These are phyloP conservation scores for Temnothorax unifasciatus DNA, from an alignment of 2,888 invertebrate species.

Conservation along the genomic window DNA sequence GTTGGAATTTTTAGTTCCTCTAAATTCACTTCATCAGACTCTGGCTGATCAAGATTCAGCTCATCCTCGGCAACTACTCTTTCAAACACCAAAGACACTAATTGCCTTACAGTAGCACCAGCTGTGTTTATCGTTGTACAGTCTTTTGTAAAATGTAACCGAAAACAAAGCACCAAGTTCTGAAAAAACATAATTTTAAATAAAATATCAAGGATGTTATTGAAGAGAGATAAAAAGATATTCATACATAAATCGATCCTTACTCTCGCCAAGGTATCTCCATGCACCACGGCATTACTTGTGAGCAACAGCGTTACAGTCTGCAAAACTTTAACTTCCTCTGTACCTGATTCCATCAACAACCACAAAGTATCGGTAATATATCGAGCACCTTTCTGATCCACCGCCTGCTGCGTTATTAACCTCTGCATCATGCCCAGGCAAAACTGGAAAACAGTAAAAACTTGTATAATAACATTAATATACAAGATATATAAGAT, in stretches of 20 bases:
- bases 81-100: conserved; percentile 97
- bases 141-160: conserved; percentile 98
- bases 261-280: conserved; percentile 97
- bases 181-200: conserved; percentile 82
- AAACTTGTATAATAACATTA: background rate
- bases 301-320: conserved; percentile 97
- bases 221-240: background rate
- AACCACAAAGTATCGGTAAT: conserved; percentile 97
- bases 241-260: conserved; percentile 27
- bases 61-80: conserved; percentile 93
- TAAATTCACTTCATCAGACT: conserved; percentile 88
- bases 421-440: conserved; percentile 97
- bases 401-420: conserved; percentile 95
- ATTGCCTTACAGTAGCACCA: conserved; percentile 98
- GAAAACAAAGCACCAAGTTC: conserved; percentile 98
- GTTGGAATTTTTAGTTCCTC: conserved; percentile 93
- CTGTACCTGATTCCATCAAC: conserved; percentile 96
- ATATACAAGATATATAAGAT: too few relatives aligned
- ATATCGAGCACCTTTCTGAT: conserved; percentile 96
- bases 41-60: conserved; percentile 83
- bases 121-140: conserved; percentile 98
- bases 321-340: conserved; percentile 98
- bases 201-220: conserved; percentile 19
- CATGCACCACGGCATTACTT: conserved; percentile 97
- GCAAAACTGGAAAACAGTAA: conserved; percentile 90